Conservation (phyloP, 2,113 vertebrate species). For the Gorsachius goisagi region DNA sequence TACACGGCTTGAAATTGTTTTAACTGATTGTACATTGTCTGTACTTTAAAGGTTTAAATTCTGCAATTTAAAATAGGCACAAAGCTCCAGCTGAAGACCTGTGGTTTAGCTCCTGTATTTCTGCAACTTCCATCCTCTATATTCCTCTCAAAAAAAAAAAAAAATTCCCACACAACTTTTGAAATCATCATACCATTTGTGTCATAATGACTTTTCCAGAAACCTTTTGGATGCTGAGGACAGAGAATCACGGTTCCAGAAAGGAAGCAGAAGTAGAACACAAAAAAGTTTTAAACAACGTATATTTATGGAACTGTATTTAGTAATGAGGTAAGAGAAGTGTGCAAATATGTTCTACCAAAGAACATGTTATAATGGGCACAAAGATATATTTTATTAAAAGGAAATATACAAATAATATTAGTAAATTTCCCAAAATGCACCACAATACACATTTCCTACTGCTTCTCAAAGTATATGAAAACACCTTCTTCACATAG, state of each 20-base stretch:
- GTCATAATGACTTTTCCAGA: slow-evolving; percentile 39
- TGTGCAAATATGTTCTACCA: not conserved
- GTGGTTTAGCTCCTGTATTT: not conserved
- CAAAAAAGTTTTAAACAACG: not conserved
- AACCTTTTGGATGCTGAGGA: not conserved
- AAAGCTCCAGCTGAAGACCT: not conserved
- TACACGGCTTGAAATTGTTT: not conserved
- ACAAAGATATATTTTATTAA: not conserved
- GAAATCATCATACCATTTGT: slow-evolving; percentile 10
- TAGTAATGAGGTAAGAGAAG: not conserved
- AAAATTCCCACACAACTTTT: not conserved
- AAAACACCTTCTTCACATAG: not conserved
- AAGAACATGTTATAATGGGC: not conserved
- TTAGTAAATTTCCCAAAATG: not conserved
- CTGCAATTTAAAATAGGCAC: not conserved
- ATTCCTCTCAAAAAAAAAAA: not conserved
- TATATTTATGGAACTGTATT: not conserved
- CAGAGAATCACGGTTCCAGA: not conserved
- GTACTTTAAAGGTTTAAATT: not conserved
- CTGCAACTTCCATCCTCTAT: not conserved
- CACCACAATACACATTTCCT: not conserved
- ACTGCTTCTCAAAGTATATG: not conserved
- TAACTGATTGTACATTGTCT: not conserved
- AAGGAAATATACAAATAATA: not conserved
- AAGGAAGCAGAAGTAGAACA: slow-evolving; percentile 8